Conservation (phyloP, 2,888 invertebrate species). For the Drosophila phalerata region DNA sequence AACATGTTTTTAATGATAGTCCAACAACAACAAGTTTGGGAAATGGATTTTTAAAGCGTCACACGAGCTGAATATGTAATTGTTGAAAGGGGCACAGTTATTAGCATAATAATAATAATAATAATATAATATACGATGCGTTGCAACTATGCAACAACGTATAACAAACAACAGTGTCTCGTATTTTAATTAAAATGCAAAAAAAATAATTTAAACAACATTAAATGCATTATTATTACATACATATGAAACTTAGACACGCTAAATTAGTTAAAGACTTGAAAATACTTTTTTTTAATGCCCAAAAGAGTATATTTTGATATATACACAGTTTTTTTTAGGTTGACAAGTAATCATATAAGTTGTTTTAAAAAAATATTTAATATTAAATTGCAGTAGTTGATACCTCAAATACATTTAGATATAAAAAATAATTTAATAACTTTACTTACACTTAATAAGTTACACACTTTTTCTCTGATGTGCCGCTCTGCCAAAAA, state of each 20-base stretch:
- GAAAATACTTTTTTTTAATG: not conserved
- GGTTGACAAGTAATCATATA: not conserved
- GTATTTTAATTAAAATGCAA: constrained; percentile 22
- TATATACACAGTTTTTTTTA: not conserved
- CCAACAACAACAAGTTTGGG: constrained; percentile 35
- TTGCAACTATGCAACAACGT: constrained; percentile 6
- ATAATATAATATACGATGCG: no score
- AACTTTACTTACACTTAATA: not conserved
- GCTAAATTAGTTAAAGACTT: not conserved
- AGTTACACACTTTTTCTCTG: constrained; percentile 1
- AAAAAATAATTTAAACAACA: not conserved
- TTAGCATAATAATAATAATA: constrained; percentile 51
- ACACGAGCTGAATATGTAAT: constrained; percentile 47
- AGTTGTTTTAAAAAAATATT: not conserved
- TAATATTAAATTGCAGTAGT: no score
- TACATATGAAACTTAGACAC: not conserved
- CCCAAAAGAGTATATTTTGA: not conserved
- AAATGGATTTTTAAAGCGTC: constrained; percentile 51
- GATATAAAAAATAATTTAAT: no score
- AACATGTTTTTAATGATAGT: constrained; percentile 26
- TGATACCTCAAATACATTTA: no score
- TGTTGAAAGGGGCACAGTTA: not conserved
- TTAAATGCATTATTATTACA: constrained; percentile 1
- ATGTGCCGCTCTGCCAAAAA: constrained; percentile 10
- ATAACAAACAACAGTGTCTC: not conserved